Base-by-base conservation (phyloP, 1,140 invertebrate genomes). In the Argopecten irradians region DNA sequence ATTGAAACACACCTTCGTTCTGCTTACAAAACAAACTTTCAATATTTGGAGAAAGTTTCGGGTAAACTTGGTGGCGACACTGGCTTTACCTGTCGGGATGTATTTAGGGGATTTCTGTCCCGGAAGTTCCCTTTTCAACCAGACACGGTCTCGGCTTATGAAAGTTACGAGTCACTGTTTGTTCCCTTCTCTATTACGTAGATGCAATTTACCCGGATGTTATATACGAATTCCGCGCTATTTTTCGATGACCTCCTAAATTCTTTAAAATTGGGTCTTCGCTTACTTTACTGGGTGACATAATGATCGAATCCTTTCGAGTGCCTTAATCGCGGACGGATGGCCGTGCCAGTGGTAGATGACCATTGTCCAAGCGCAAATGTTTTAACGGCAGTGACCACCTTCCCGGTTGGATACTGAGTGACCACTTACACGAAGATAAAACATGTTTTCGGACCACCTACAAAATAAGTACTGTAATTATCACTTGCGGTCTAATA, bases 391-490 rank as follows among this genome's bases (percentile, higher is more conserved):
- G 55, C 55, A 71, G 22, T 71, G 55, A 71, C 55, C 55, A 71
- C 55, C n/a, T 28, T 71, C 55, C 16, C 55, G n/a, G 55, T n/a
- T 71, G 55, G 55, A 71, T n/a, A 71, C 16, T 28, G 5, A 71
- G 55, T n/a, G 55, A 71, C 55, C 55, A 71, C 55, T 71, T 28
- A 71, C n/a, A 28, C 5, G 55, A 71, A 71, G 22, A 71, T 71
- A 22, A 71, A 71, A 71, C 55, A 28, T 71, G 55, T 71, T 71
- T 71, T 16, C 5, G n/a, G 55, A 71, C 55, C 55, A 71, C 55
- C 55, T 71, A 71, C 55, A 71, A 71, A 71, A 71, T 71, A 71
- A 71, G 55, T 71, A 71, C 55, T 71, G 28, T 71, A 71, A 71
- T 71, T 71, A 71, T 71, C 55, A 71, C 55, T 71, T 71, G n/a